Percentiles rank a stretch among this genome's conserved stretches.
Evolutionary conservation across 2,888 invertebrate genomes (phyloP).

Genomic region (Hirtodrosophila cameraria): DNA sequence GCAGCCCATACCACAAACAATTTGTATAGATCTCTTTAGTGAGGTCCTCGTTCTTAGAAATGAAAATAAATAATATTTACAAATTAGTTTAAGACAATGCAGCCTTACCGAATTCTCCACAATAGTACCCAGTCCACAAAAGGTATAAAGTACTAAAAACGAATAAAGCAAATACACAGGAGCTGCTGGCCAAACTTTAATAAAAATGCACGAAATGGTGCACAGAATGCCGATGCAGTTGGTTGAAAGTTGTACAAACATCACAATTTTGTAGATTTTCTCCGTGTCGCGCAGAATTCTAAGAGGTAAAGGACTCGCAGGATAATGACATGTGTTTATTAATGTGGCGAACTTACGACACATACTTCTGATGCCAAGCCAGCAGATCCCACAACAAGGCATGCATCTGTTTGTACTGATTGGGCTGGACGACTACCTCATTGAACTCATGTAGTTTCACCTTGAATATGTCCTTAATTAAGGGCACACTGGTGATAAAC

Average conservation of each 20-base stretch:
- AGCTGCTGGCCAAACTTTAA: conserved; percentile 68
- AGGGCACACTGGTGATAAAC: conserved; percentile 59
- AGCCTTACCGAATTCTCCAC: conserved; percentile 62
- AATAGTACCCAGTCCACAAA: conserved; percentile 68
- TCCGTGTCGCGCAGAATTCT: conserved; percentile 52
- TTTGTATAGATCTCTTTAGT: conserved; percentile 48
- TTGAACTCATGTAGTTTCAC: conserved; percentile 64
- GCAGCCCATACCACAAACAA: conserved; percentile 69
- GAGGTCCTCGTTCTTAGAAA: conserved; percentile 50
- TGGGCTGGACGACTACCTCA: conserved; percentile 8
- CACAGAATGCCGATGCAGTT: conserved; percentile 47
- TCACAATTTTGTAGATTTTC: conserved; percentile 44
- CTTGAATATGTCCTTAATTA: conserved; percentile 67
- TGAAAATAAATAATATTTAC: fast-evolving
- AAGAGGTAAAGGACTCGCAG: fast-evolving
- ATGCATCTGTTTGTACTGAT: conserved; percentile 11
- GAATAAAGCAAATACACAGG: conserved; percentile 52
- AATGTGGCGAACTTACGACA: conserved; percentile 40
- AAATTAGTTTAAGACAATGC: neutral
- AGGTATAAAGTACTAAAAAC: conserved; percentile 59
- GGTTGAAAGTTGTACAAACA: conserved; percentile 64
- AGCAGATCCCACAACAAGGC: conserved; percentile 51
- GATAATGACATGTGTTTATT: neutral
- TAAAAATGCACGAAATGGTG: conserved; percentile 65
- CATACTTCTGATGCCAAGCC: conserved; percentile 71